Conservation (phyloP, 1,140 invertebrate genomes). For the Hestina assimilis region DNA sequence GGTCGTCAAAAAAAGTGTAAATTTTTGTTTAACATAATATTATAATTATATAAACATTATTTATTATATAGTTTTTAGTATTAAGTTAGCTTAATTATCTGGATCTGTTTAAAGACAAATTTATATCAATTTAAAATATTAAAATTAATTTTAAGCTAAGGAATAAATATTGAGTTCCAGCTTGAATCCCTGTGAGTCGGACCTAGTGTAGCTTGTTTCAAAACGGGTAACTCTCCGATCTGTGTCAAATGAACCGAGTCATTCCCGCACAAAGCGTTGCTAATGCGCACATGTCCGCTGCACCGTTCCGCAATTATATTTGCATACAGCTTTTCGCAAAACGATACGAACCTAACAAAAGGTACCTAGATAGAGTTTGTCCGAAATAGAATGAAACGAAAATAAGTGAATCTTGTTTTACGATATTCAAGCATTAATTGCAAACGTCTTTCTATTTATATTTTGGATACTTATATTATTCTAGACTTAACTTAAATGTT, state of each 20-base stretch:
- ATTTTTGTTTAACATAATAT: too few relatives aligned
- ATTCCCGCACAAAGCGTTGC: conserved; percentile 59
- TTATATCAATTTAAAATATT: too few relatives aligned
- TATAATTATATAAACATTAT: too few relatives aligned
- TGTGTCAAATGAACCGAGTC: conserved; percentile 62
- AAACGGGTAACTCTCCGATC: conserved; percentile 53
- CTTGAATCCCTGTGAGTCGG: conserved; percentile 1
- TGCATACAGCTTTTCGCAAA: conserved; percentile 21
- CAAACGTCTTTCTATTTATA: too few relatives aligned
- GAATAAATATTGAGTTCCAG: neutral
- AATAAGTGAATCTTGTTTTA: neutral
- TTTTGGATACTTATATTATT: too few relatives aligned
- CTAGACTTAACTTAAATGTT: too few relatives aligned
- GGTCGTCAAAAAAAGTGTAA: too few relatives aligned
- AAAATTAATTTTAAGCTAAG: too few relatives aligned
- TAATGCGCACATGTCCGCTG: conserved; percentile 53
- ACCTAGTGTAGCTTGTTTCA: conserved; percentile 6
- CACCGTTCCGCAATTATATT: conserved; percentile 46
- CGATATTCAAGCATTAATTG: neutral
- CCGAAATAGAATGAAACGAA: neutral
- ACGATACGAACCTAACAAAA: conserved; percentile 8
- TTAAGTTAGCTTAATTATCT: too few relatives aligned
- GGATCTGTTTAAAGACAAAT: too few relatives aligned
- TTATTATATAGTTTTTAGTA: too few relatives aligned
- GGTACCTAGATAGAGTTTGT: conserved; percentile 3